These are phyloP conservation scores for Drosophila virilis DNA, from an alignment of 1,140 invertebrate species.

Conservation along the genomic window DNA sequence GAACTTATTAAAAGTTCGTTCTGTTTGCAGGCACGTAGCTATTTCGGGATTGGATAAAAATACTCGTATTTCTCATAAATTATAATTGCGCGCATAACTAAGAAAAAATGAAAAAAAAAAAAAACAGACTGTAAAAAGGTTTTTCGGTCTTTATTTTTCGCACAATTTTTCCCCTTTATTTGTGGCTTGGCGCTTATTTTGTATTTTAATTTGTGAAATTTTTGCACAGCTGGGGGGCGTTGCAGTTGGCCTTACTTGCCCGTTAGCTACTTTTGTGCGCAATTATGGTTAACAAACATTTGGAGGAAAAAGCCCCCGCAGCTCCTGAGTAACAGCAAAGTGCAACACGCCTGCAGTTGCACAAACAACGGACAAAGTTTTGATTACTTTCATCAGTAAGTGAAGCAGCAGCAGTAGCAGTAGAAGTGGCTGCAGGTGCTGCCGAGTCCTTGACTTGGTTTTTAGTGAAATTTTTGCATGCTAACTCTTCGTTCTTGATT, in stretches of 20 bases:
- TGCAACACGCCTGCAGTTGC: conserved; percentile 58
- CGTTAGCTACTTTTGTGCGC: conserved; percentile 67
- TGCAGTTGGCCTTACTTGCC: conserved; percentile 28
- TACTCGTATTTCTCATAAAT: conserved; percentile 63
- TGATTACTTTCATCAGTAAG: conserved; percentile 74
- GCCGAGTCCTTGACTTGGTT: conserved; percentile 8
- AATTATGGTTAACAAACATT: conserved; percentile 79
- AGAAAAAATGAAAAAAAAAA: too few relatives aligned
- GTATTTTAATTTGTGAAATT: conserved; percentile 65
- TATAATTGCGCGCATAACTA: conserved; percentile 60
- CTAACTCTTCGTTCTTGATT: conserved; percentile 13
- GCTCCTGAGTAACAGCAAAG: conserved; percentile 14
- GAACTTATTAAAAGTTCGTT: conserved; percentile 29
- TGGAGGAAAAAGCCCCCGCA: conserved; percentile 6
- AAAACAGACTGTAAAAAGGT: conserved; percentile 32
- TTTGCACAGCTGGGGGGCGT: conserved; percentile 20
- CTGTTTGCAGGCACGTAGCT: conserved; percentile 1
- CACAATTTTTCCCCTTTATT: conserved; percentile 46
- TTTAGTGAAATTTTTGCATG: conserved; percentile 27
- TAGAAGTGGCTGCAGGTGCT: conserved; percentile 27
- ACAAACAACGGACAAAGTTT: conserved; percentile 65
- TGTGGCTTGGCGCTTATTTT: conserved; percentile 33
- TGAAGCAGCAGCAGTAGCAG: conserved; percentile 17
- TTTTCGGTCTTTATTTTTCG: conserved; percentile 42
- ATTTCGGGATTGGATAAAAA: conserved; percentile 31